These are phyloP conservation scores for Paracentrotus lividus DNA, from an alignment of 53 echinoderm and acorn worm genomes.

Conservation along the genomic window DNA sequence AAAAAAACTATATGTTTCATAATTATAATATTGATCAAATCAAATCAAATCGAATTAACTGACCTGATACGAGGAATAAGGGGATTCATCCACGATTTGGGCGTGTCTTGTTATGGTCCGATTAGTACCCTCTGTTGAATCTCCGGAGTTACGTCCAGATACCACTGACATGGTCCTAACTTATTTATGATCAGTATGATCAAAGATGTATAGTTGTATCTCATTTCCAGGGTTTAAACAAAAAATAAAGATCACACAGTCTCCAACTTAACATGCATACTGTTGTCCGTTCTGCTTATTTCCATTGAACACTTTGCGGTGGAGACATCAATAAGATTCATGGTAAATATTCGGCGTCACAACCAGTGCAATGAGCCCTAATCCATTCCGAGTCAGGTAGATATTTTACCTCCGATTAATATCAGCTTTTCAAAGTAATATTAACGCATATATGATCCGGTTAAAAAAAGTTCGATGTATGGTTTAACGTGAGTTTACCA, in stretches of 20 bases:
- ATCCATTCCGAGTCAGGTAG: neutral
- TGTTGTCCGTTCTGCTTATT: neutral
- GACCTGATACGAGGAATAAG: conserved; percentile 36
- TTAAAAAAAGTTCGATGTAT: too few species aligned
- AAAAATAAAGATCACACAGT: neutral
- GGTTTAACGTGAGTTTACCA: too few species aligned
- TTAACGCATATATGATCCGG: too few species aligned
- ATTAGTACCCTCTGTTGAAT: neutral
- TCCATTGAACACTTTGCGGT: neutral
- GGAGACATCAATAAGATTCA: neutral
- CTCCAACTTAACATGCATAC: neutral
- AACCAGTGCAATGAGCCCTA: neutral
- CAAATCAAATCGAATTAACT: conserved; percentile 8
- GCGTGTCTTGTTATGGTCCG: neutral
- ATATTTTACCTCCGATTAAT: too few species aligned
- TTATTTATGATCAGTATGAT: neutral
- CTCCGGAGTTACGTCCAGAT: conserved; percentile 8
- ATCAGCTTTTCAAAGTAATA: too few species aligned
- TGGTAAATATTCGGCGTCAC: neutral
- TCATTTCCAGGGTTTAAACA: neutral
- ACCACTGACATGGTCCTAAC: conserved; percentile 39
- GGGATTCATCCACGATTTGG: conserved; percentile 13
- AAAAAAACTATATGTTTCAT: too few species aligned
- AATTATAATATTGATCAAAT: too few species aligned
- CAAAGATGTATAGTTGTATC: neutral